phyloP scores from a whole-genome alignment of 2,113 vertebrate species.

The Hippocampus barbouri region DNA sequence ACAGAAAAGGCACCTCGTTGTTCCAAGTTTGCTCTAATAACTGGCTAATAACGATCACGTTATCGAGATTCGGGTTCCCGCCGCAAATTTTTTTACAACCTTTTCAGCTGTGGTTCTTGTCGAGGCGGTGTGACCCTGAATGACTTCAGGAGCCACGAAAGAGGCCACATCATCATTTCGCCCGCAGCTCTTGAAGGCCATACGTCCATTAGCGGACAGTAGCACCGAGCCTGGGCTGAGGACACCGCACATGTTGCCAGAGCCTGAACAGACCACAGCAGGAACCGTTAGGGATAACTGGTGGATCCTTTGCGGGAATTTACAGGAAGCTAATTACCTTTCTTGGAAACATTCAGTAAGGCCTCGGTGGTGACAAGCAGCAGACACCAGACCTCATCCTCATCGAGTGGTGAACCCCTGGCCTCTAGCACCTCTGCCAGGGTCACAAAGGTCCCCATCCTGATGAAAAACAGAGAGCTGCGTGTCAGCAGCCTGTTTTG shows the following conservation, averaged over 20 bases:
- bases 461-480: conserved; percentile 26
- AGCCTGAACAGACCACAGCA: conserved; percentile 53
- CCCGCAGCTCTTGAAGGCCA: conserved; percentile 78
- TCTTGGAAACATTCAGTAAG: conserved; percentile 75
- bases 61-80: background rate
- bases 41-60: background rate
- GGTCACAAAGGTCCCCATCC: conserved; percentile 82
- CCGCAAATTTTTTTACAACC: conserved; percentile 57
- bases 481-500: background rate
- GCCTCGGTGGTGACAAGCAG: conserved; percentile 70
- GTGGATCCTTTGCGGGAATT: background rate
- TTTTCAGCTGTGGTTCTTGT: conserved; percentile 66
- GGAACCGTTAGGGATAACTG: background rate
- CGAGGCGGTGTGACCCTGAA: conserved; percentile 51
- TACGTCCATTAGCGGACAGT: conserved; percentile 73
- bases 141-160: conserved; percentile 81
- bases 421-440: conserved; percentile 82
- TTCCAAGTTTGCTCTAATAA: background rate
- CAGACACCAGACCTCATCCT: conserved; percentile 86
- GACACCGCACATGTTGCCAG: conserved; percentile 68
- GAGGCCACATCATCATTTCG: conserved; percentile 69
- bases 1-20: background rate
- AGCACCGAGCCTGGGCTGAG: conserved; percentile 82
- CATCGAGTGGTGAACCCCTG: conserved; percentile 79
- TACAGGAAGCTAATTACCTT: conserved; percentile 62